Conservation (phyloP, 2,113 vertebrate species). For the Gymnocephalus cernua region DNA sequence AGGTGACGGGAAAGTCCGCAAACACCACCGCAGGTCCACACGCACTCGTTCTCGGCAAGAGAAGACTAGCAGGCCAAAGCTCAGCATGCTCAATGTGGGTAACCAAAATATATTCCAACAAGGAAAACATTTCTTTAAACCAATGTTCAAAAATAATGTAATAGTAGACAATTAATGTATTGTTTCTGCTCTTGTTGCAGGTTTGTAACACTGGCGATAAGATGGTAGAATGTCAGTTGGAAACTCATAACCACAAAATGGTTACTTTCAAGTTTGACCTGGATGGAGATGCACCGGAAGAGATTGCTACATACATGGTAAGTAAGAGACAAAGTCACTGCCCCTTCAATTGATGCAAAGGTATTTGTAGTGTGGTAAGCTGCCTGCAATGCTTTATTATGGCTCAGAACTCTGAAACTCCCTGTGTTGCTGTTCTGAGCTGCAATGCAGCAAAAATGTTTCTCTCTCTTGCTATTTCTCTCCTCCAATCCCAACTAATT, state of each 20-base stretch:
- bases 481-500: conserved; percentile 26
- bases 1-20: conserved; percentile 90
- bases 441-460: conserved; percentile 72
- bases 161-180: not conserved
- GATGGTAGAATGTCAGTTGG: conserved; percentile 98
- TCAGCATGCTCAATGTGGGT: conserved; percentile 93
- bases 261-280: conserved; percentile 99
- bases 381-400: not conserved
- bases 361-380: conserved; percentile 15
- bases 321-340: conserved; percentile 28
- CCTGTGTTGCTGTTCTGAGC: conserved; percentile 47
- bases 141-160: not conserved
- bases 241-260: conserved; percentile 99
- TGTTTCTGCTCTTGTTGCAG: conserved; percentile 72
- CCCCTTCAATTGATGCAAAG: not conserved
- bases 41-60: conserved; percentile 95
- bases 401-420: conserved; percentile 30
- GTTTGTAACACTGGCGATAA: conserved; percentile 97
- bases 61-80: conserved; percentile 90
- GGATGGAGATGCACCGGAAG: conserved; percentile 95
- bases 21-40: conserved; percentile 92
- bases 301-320: conserved; percentile 99
- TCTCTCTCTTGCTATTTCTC: conserved; percentile 18
- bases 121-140: not conserved
- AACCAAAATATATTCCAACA: not conserved